Percentiles rank a stretch among this genome's conserved stretches.
These are phyloP conservation scores for Epinephelus moara DNA, from an alignment of 2,113 vertebrate genomes.

Conservation along the genomic window DNA sequence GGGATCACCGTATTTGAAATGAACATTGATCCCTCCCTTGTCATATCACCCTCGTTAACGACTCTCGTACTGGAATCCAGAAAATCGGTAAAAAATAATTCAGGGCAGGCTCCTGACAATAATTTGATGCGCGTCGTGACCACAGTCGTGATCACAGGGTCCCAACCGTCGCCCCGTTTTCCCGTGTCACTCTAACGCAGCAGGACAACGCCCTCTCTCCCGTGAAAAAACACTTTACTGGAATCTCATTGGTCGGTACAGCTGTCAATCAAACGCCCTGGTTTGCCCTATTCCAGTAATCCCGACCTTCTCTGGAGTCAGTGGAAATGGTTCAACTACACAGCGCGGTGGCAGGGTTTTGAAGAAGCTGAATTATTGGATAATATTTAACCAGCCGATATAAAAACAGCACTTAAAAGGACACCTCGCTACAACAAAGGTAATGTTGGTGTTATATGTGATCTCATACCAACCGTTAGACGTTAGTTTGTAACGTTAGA, in stretches of 20 bases:
- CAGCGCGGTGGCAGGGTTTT: not conserved
- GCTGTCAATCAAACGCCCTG: conserved; percentile 50
- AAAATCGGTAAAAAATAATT: not conserved
- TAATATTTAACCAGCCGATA: not conserved
- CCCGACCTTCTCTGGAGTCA: conserved; percentile 28
- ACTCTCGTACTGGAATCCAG: not conserved
- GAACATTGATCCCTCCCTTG: too few species aligned
- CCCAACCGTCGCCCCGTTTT: too few species aligned
- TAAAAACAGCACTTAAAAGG: not conserved
- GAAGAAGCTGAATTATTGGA: not conserved
- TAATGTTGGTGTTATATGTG: conserved; percentile 19
- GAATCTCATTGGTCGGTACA: conserved; percentile 56
- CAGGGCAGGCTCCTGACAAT: too few species aligned
- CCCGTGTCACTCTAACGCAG: not conserved
- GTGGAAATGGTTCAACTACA: conserved; percentile 35
- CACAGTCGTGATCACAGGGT: not conserved
- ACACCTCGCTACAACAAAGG: conserved; percentile 44
- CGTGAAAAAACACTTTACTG: not conserved
- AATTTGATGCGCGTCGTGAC: not conserved
- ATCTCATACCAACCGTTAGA: not conserved
- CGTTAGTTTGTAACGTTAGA: not conserved
- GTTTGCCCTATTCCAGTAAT: conserved; percentile 69
- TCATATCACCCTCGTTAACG: not conserved
- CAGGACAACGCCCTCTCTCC: conserved; percentile 43
- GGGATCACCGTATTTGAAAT: not conserved